Evolutionary conservation across 2,113 vertebrate genomes (phyloP).

Genomic region (Pavo muticus): DNA sequence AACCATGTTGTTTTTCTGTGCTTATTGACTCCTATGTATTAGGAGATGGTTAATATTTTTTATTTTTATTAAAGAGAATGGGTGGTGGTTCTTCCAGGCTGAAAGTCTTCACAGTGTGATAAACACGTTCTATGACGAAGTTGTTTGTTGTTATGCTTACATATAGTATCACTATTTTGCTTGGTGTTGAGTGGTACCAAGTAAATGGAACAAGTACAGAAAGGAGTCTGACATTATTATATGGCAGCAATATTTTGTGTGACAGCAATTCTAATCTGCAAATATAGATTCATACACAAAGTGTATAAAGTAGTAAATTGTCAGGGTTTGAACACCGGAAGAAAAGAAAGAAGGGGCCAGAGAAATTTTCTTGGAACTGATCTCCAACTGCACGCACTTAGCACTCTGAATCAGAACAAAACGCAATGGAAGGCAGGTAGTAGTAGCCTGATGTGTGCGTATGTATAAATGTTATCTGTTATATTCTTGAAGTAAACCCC

Average conservation of each 20-base stretch:
- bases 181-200: not conserved
- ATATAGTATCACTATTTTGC: not conserved
- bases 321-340: not conserved
- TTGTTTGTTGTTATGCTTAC: not conserved
- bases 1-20: not conserved
- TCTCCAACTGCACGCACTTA: not conserved
- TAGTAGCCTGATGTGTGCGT: not conserved
- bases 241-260: not conserved
- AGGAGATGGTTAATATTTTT: not conserved
- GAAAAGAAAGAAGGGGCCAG: not conserved
- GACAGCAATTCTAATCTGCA: not conserved
- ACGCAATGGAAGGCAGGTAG: not conserved
- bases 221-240: not conserved
- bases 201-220: not conserved
- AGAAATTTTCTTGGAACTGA: not conserved
- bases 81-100: not conserved
- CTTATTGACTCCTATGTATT: not conserved
- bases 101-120: not conserved
- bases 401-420: not conserved
- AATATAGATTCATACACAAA: not conserved
- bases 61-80: not conserved
- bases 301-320: not conserved
- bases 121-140: not conserved
- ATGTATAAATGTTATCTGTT: too few relatives aligned
- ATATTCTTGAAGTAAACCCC: not conserved